Base-by-base conservation (phyloP, 2,113 vertebrate species). In the Epinephelus moara region DNA sequence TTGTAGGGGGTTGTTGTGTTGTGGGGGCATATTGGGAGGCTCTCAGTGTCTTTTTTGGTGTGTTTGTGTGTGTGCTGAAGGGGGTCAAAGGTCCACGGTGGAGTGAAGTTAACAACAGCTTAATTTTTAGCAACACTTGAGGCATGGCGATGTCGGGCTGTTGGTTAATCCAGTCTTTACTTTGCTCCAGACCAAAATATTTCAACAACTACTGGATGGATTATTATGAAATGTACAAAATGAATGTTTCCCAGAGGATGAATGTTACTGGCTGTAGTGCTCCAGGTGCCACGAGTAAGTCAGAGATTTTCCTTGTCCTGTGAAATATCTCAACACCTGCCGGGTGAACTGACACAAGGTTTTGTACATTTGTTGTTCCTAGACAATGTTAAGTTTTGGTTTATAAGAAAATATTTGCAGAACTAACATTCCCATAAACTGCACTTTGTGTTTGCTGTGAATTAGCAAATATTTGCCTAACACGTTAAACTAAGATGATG, bases 1-100 rank as follows among this genome's bases (percentile, higher is more conserved):
- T 80, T 67, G 75, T 61, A 7, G 60, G 23, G 42, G n/a, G 27
- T 53, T 75, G 27, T 70, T 78, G 62, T 82, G 61, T n/a, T 50
- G 75, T 27, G 33, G 62, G 63, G 56, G 19, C 30, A 66, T 50
- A 66, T 23, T 50, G 47, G 23, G 63, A 71, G 47, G 66, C 52
- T 63, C 50, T 64, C 55, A 27, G 0, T 40, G 40, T 74, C 66
- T 66, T 42, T 75, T 19, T 69, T 27, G 17, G 25, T 15, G 25
- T 27, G 55, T 68, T 6, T 42, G 25, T 23, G 8, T 19, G 23
- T 47, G 12, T 74, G 50, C 69, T 45, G 23, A 78, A 18, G 47
- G 21, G 70, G 9, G 25, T 14, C 19, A 56, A 68, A 78, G 25
- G 42, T 70, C 42, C 12, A 76, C n/a, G 13, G 49, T 42, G 59